Evolutionary conservation across 2,888 invertebrate species (phyloP).

Genomic region (Zygogramma bicolorata): DNA sequence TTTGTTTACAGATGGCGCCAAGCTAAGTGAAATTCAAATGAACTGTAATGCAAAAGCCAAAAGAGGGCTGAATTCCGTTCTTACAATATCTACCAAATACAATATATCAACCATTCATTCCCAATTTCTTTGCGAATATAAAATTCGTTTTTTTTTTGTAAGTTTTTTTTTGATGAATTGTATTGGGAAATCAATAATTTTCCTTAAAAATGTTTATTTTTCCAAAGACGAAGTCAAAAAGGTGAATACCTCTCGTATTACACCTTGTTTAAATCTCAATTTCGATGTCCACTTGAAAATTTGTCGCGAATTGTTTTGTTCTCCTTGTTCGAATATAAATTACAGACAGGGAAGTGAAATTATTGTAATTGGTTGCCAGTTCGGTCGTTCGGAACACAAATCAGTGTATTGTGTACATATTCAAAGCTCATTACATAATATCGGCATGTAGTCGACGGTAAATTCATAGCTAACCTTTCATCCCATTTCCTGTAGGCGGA

Average conservation of each 20-base stretch:
- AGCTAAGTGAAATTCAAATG: too few species aligned
- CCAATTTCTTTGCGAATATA: too few species aligned
- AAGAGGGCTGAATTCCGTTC: too few species aligned
- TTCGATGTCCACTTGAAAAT: not conserved
- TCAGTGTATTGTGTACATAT: slow-evolving; percentile 10
- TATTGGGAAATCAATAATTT: too few species aligned
- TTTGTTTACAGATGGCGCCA: too few species aligned
- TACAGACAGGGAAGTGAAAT: slow-evolving; percentile 3
- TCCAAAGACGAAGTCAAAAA: not conserved
- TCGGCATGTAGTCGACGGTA: slow-evolving; percentile 9
- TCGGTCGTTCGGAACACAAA: not conserved
- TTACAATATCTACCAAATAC: too few species aligned
- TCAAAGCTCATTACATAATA: slow-evolving; percentile 16
- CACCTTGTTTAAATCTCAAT: not conserved
- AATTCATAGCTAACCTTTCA: slow-evolving; percentile 24
- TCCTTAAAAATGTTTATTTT: too few species aligned
- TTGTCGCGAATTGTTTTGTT: not conserved
- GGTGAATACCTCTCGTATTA: not conserved
- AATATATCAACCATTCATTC: too few species aligned
- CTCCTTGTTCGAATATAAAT: not conserved
- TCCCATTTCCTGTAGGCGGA: slow-evolving; percentile 14
- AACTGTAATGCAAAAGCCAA: too few species aligned
- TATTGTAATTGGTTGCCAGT: not conserved
- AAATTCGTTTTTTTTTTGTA: too few species aligned
- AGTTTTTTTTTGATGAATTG: too few species aligned